phyloP scores from a whole-genome alignment of 1,140 invertebrate species.

The Trichonephila inaurata region DNA sequence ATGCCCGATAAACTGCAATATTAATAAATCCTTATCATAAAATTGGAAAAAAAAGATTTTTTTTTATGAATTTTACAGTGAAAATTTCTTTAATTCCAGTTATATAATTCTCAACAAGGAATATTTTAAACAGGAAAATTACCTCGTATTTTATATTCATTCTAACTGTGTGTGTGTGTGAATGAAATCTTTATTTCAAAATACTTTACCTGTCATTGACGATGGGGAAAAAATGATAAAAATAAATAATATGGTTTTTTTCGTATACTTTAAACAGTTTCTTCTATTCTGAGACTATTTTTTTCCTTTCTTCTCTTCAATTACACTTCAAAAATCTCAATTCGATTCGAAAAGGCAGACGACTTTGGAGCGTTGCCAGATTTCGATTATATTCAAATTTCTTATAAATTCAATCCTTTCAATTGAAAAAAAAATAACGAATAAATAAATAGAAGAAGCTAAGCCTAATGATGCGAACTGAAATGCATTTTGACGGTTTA shows the following conservation, averaged over 20 bases:
- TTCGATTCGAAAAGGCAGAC: background rate
- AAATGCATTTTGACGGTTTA: background rate
- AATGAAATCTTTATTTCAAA: background rate
- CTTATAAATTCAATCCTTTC: background rate
- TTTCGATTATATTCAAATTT: background rate
- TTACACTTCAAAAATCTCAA: background rate
- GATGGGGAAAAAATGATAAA: background rate
- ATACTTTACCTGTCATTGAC: background rate
- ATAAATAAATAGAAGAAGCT: background rate
- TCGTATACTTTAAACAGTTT: background rate
- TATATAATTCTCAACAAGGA: no score
- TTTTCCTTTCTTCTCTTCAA: background rate
- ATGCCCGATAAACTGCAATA: no score
- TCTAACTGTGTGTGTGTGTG: no score
- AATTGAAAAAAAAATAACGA: background rate
- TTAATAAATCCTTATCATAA: no score
- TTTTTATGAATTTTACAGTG: no score
- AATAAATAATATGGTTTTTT: background rate
- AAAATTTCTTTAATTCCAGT: no score
- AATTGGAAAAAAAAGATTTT: no score
- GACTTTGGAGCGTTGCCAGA: background rate
- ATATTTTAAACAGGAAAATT: no score
- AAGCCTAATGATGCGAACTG: background rate
- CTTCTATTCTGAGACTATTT: background rate
- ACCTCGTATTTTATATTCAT: no score